Base-by-base conservation (phyloP, 2,113 vertebrate species). In the Hemichromis elongatus region DNA sequence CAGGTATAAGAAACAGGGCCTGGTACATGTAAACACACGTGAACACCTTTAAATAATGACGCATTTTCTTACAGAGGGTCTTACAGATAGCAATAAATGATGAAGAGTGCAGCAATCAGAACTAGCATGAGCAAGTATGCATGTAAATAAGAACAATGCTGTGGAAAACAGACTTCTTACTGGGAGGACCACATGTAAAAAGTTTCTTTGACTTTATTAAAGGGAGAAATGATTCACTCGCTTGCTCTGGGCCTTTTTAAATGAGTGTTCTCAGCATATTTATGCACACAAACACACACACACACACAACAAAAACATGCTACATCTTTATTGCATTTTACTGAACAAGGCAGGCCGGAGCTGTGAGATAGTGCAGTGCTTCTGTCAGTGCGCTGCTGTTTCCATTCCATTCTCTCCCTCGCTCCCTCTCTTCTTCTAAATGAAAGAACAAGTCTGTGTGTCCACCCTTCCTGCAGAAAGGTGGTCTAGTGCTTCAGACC, bases 401-500 rank as follows among this genome's bases (percentile, higher is more conserved):
- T 84, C 66, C 70, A 77, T 50, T 81, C 9, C 57, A 66, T 66
- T 66, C 35, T 66, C 83, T 77, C 37, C 56, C 61, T 80, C 30
- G 59, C 56, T 80, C 45, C 0, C 79, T 80, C n/a, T 50, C 79
- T 37, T 81, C 73, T 24, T 84, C 28, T 56, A 83, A 90, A 83
- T 79, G 13, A 88, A 83, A 88, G 85, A 40, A 70, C 56, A 68
- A 30, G 55, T 89, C 47, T 50, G 5, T 21, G 75, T 68, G 59
- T 87, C 79, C 89, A 82, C 82, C 81, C 83, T 90, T 89, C 91
- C 86, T 91, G 86, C 80, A 92, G 86, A 90, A 89, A 92, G 91
- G 92, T 94, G 93, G 93, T 92, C 89, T 35, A 2, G 79, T 66
- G 88, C 80, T 87, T 91, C 83, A 89, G 86, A 90, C 89, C 79